Conservation (phyloP, 2,888 invertebrate species). For the Schizotus pectinicornis region DNA sequence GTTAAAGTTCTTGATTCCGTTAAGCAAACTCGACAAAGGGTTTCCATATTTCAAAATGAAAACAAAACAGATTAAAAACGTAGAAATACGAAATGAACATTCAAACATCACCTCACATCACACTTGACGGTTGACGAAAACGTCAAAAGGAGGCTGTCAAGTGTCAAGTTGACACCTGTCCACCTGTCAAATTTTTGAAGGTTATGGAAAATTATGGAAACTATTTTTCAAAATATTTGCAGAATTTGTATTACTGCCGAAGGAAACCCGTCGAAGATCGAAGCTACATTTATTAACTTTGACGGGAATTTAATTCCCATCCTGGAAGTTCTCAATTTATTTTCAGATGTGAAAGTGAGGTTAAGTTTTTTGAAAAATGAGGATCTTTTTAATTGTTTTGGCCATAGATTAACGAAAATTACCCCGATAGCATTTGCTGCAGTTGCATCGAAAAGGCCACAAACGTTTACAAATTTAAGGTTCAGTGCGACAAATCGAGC, state of each 20-base stretch:
- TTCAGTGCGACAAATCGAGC: constrained; percentile 42
- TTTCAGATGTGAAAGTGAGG: constrained; percentile 33
- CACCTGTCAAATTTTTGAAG: no score
- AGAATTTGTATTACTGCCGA: constrained; percentile 25
- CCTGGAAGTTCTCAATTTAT: constrained; percentile 33
- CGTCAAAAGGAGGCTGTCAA: no score
- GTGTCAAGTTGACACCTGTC: no score
- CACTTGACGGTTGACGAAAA: no score
- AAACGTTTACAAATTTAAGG: constrained; percentile 44
- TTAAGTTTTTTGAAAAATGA: neutral
- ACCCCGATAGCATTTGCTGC: constrained; percentile 40
- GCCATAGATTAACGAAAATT: constrained; percentile 34
- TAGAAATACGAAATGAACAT: no score
- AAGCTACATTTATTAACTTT: constrained; percentile 32
- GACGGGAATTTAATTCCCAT: constrained; percentile 31
- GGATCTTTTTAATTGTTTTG: constrained; percentile 3
- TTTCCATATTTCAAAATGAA: no score
- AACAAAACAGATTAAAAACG: no score
- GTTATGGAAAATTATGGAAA: no score
- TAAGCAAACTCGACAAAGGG: no score
- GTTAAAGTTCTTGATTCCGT: no score
- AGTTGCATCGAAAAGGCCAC: constrained; percentile 41
- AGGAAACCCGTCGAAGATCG: constrained; percentile 29
- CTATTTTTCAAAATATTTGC: constrained; percentile 11
- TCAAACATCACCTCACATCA: no score